Evolutionary conservation across 2,113 vertebrate species (phyloP).

Genomic region (Mormyrus lacerda): DNA sequence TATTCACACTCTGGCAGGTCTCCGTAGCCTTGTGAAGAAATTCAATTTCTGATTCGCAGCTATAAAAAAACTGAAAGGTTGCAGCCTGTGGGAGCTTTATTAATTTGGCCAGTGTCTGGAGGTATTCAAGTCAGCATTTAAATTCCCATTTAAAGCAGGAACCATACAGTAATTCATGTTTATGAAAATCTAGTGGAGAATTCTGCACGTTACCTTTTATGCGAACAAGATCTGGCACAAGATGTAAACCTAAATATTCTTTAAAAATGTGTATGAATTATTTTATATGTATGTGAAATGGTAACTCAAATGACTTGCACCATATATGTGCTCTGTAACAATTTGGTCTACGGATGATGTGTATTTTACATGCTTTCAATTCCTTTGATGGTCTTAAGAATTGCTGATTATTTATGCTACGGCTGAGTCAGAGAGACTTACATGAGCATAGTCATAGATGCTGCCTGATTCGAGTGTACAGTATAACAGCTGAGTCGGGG

Average conservation of each 20-base stretch:
- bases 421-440: neutral
- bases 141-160: neutral
- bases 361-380: neutral
- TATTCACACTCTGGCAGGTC: slow-evolving; percentile 7
- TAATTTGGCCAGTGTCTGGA: neutral
- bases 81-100: neutral
- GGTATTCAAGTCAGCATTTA: neutral
- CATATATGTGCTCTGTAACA: neutral
- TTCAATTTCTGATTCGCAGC: neutral
- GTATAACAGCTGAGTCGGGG: slow-evolving; percentile 3
- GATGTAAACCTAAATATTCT: neutral
- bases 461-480: neutral
- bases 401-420: neutral
- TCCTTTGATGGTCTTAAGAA: neutral
- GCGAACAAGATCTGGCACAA: neutral
- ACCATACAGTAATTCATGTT: neutral
- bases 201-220: neutral
- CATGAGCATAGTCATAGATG: neutral
- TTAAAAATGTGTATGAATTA: neutral
- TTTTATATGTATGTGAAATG: neutral
- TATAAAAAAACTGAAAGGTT: neutral
- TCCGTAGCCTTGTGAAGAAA: neutral
- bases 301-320: neutral
- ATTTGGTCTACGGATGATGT: neutral
- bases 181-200: neutral